A percentile compares a stretch with the other conserved stretches of the same genome.
phyloP scores from a whole-genome alignment of 2,797 vertebrate genomes.

The Lemur catta region DNA sequence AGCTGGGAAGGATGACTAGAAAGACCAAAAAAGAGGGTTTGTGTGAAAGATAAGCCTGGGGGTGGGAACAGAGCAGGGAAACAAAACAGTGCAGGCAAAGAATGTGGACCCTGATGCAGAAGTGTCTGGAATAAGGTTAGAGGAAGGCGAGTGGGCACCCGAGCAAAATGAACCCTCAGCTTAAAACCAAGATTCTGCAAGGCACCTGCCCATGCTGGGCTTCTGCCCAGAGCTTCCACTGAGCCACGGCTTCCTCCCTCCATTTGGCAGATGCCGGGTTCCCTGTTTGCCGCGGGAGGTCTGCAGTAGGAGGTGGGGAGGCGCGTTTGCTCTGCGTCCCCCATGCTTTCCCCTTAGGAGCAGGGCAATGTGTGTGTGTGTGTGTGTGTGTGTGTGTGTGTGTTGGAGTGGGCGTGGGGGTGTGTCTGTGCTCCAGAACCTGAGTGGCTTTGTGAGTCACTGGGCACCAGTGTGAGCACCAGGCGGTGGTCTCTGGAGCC shows the following conservation, averaged over 20 bases:
- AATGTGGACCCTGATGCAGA: not conserved
- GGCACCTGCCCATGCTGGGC: not conserved
- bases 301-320: not conserved
- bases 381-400: not conserved
- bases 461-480: not conserved
- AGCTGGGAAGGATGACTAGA: not conserved
- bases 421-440: not conserved
- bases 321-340: not conserved
- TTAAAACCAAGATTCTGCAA: not conserved
- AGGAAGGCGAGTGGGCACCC: not conserved
- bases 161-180: conserved; percentile 6
- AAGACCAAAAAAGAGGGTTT: fast-evolving
- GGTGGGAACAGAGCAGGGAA: not conserved
- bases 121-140: not conserved
- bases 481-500: not conserved
- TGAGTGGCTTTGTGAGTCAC: not conserved
- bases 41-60: not conserved
- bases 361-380: not conserved
- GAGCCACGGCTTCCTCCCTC: not conserved
- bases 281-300: not conserved
- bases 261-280: not conserved
- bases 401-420: too few relatives aligned
- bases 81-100: not conserved
- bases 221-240: not conserved
- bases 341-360: not conserved